Percentiles rank a stretch among this genome's conserved stretches.
Evolutionary conservation across 2,888 invertebrate species (phyloP).

Genomic region (Caprella mutica): DNA sequence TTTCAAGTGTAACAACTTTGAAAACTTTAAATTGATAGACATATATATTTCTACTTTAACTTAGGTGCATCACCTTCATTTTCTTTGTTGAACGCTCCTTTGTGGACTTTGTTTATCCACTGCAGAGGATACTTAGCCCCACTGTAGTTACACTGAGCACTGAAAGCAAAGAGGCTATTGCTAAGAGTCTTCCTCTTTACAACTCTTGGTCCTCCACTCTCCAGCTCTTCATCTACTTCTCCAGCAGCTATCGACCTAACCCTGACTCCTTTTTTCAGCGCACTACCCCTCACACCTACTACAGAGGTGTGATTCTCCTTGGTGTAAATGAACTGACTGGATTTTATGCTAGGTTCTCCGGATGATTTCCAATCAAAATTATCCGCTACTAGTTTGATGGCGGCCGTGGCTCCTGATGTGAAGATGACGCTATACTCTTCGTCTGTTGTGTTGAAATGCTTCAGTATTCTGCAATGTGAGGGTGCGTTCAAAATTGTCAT

Average conservation of each 20-base stretch:
- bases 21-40: too few relatives aligned
- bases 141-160: constrained; percentile 90
- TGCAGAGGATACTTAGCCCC: constrained; percentile 75
- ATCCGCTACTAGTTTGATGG: constrained; percentile 72
- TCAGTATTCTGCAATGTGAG: constrained; percentile 53
- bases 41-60: too few relatives aligned
- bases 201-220: not conserved
- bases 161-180: constrained; percentile 59
- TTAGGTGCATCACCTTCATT: too few relatives aligned
- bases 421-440: constrained; percentile 79
- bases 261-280: constrained; percentile 37
- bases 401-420: constrained; percentile 83
- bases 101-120: constrained; percentile 54
- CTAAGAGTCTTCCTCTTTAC: not conserved
- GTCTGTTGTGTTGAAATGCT: constrained; percentile 66
- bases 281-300: constrained; percentile 74
- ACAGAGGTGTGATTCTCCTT: constrained; percentile 93
- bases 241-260: constrained; percentile 21
- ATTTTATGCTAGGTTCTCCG: not conserved
- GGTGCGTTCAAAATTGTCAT: constrained; percentile 14
- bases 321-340: constrained; percentile 63
- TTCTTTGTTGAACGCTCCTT: constrained; percentile 44
- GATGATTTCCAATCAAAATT: constrained; percentile 48
- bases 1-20: too few relatives aligned
- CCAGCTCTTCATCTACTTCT: constrained; percentile 2